phyloP scores from a whole-genome alignment of 2,113 vertebrate species.

The Oryzias javanicus region DNA sequence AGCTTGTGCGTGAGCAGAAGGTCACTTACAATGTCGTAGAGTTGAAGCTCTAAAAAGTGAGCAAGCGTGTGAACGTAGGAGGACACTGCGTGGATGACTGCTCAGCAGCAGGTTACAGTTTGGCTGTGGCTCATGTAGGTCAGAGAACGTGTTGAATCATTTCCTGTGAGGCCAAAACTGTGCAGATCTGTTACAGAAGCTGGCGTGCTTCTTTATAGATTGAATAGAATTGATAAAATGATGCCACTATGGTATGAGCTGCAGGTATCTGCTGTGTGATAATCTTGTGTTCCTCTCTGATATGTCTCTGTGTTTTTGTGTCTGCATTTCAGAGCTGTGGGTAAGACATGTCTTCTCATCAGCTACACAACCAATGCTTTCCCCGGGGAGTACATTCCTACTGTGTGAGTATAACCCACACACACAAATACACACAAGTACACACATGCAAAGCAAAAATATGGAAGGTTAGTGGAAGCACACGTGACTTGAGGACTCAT shows the following conservation, averaged over 20 bases:
- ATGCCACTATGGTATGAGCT: not conserved
- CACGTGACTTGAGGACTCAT: not conserved
- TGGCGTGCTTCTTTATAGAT: no score
- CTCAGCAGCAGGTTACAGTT: not conserved
- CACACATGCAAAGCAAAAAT: no score
- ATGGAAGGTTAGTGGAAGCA: not conserved
- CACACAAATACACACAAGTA: conserved; percentile 7
- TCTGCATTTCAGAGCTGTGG: conserved; percentile 82
- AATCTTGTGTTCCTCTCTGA: not conserved
- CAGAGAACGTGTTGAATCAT: not conserved
- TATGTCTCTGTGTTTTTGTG: conserved; percentile 4
- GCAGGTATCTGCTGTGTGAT: not conserved
- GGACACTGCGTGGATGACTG: fast-evolving
- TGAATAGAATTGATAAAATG: no score
- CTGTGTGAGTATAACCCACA: conserved; percentile 83
- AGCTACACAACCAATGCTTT: conserved; percentile 96
- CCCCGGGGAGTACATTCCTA: conserved; percentile 92
- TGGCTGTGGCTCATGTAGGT: not conserved
- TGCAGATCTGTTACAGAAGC: not conserved
- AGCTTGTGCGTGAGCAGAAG: no score
- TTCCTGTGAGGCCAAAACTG: not conserved
- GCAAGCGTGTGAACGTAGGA: not conserved
- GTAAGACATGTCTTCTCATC: conserved; percentile 95
- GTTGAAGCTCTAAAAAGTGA: no score
- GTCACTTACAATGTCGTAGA: no score